Evolutionary conservation across 2,113 vertebrate species (phyloP).

Genomic region (Lamprotornis superbus): DNA sequence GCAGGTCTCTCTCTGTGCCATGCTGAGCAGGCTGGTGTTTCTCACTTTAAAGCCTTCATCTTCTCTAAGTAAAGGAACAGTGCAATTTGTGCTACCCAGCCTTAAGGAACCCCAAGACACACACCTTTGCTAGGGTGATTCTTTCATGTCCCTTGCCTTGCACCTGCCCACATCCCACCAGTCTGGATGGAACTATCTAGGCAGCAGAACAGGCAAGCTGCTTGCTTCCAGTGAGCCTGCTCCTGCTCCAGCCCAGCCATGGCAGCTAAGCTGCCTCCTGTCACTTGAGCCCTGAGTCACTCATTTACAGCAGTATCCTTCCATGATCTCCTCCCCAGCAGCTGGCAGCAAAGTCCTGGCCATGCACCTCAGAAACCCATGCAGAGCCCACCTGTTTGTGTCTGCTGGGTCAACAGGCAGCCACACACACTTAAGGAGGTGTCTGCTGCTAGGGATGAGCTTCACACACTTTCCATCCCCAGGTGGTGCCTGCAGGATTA

Average conservation of each 20-base stretch:
- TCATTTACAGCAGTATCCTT: background rate
- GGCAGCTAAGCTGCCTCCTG: background rate
- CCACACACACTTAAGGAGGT: background rate
- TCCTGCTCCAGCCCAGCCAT: background rate
- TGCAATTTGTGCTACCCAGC: background rate
- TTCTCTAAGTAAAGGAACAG: background rate
- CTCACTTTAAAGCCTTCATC: background rate
- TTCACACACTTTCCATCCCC: background rate
- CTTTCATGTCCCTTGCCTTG: background rate
- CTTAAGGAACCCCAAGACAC: background rate
- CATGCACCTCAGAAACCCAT: background rate
- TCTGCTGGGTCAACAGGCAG: background rate
- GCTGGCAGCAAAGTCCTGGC: accelerated
- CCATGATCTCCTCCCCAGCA: background rate
- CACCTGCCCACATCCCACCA: background rate
- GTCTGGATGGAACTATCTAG: background rate
- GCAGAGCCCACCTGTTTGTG: background rate
- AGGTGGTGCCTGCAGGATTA: background rate
- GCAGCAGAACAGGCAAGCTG: background rate
- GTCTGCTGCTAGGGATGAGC: background rate
- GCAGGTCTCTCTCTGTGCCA: background rate
- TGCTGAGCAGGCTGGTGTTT: background rate
- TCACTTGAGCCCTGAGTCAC: background rate
- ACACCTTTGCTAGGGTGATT: background rate
- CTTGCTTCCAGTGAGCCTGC: background rate